Percentiles rank a stretch among this genome's conserved stretches.
Evolutionary conservation across 2,888 invertebrate genomes (phyloP).

Genomic region (Sussaba pulchella): DNA sequence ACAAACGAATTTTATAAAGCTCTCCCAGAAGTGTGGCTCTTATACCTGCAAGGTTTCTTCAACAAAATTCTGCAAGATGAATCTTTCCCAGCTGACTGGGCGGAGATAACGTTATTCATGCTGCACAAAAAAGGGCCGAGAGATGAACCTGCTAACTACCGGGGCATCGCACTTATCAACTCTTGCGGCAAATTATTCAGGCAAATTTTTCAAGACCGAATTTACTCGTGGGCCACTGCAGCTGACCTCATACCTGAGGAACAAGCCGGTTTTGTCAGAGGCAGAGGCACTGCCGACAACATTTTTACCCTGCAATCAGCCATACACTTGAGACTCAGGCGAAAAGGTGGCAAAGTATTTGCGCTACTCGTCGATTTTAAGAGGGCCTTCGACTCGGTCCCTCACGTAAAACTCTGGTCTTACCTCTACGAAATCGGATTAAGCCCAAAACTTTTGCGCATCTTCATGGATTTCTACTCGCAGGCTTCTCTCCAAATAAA

Average conservation of each 20-base stretch:
- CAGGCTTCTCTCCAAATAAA: background rate
- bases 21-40: background rate
- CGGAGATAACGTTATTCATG: too few species aligned
- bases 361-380: background rate
- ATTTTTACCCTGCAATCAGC: constrained; percentile 36
- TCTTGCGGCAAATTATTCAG: constrained; percentile 68
- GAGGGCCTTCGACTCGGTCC: background rate
- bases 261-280: constrained; percentile 56
- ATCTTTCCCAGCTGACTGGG: background rate
- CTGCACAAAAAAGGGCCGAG: constrained; percentile 34
- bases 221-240: constrained; percentile 55
- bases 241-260: constrained; percentile 47
- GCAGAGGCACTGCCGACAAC: constrained; percentile 49
- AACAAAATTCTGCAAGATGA: background rate
- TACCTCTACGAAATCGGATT: background rate
- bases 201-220: constrained; percentile 50
- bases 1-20: constrained; percentile 26
- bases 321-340: background rate
- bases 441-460: background rate
- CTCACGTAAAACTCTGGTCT: background rate
- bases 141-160: constrained; percentile 48
- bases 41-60: constrained; percentile 1
- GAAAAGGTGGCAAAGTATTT: background rate
- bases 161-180: constrained; percentile 68
- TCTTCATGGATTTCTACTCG: background rate